phyloP scores from a whole-genome alignment of 1,140 invertebrate species.

The Battus philenor region DNA sequence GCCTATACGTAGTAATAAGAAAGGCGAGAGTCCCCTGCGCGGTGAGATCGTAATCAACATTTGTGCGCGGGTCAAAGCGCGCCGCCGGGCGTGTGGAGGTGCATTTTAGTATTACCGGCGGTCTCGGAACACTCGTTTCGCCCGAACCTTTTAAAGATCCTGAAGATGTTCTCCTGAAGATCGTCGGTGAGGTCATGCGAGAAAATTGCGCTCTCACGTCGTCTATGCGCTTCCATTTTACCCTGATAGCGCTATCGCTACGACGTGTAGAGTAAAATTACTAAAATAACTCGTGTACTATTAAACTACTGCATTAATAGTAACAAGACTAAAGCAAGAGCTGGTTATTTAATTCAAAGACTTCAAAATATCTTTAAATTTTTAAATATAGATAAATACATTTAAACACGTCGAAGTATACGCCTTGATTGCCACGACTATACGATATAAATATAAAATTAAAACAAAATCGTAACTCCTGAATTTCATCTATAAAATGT shows the following conservation, averaged over 20 bases:
- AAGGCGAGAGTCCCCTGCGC: slow-evolving; percentile 18
- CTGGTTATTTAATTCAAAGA: too few relatives aligned
- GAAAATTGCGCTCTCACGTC: slow-evolving; percentile 35
- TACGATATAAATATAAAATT: too few relatives aligned
- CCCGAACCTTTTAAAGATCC: slow-evolving; percentile 39
- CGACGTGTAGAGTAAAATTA: too few relatives aligned
- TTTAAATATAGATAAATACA: too few relatives aligned
- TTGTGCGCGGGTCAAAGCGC: slow-evolving; percentile 42
- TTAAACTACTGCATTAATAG: too few relatives aligned
- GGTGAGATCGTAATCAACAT: slow-evolving; percentile 43
- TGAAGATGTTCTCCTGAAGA: slow-evolving; percentile 12
- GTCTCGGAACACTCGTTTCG: slow-evolving; percentile 45
- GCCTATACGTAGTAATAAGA: slow-evolving; percentile 2
- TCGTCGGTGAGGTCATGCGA: slow-evolving; percentile 20
- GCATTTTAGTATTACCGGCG: slow-evolving; percentile 57
- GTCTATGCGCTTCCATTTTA: slow-evolving; percentile 24
- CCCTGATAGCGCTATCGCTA: slow-evolving; percentile 24
- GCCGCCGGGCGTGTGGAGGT: slow-evolving; percentile 49
- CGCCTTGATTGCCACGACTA: too few relatives aligned
- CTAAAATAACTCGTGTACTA: too few relatives aligned
- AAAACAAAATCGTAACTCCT: too few relatives aligned
- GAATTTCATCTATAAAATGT: too few relatives aligned
- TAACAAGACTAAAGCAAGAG: too few relatives aligned
- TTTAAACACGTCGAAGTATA: too few relatives aligned
- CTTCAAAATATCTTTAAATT: too few relatives aligned